Conservation (phyloP, 2,888 invertebrate species). For the Corythucha ciliata region DNA sequence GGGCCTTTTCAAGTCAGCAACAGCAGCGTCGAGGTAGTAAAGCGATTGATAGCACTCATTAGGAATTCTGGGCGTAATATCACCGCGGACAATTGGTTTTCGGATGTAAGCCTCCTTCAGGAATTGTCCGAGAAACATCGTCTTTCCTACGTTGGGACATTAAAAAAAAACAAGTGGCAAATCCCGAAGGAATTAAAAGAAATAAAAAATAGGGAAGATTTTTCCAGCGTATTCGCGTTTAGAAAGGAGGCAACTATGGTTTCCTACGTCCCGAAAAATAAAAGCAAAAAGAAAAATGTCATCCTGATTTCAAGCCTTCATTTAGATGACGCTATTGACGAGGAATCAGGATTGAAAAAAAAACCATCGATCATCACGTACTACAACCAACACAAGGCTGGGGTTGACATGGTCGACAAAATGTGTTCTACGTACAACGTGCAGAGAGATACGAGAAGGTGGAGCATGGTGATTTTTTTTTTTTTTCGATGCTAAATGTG, state of each 20-base stretch:
- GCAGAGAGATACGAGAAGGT: conserved; percentile 26
- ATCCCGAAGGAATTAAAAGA: conserved; percentile 23
- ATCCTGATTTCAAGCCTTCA: neutral
- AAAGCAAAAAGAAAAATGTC: conserved; percentile 14
- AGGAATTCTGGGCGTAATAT: conserved; percentile 31
- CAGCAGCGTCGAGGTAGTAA: conserved; percentile 23
- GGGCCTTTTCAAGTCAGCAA: conserved; percentile 29
- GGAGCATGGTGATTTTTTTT: conserved; percentile 30
- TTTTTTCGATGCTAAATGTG: conserved; percentile 27
- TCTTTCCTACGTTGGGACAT: conserved; percentile 33
- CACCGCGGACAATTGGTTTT: conserved; percentile 37
- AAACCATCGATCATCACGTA: conserved; percentile 15
- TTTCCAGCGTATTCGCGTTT: conserved; percentile 20
- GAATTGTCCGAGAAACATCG: conserved; percentile 21
- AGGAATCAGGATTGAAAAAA: neutral
- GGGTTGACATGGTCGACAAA: conserved; percentile 14
- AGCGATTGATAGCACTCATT: conserved; percentile 28
- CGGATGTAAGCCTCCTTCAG: conserved; percentile 20
- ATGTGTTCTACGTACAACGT: conserved; percentile 24
- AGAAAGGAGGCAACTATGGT: conserved; percentile 16
- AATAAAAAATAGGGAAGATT: conserved; percentile 18
- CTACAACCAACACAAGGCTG: conserved; percentile 18
- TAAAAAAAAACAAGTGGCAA: conserved; percentile 32
- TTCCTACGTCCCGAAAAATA: conserved; percentile 23
- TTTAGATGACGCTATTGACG: neutral